Base-by-base conservation (phyloP, 2,113 vertebrate genomes). In the Callionymus lyra region DNA sequence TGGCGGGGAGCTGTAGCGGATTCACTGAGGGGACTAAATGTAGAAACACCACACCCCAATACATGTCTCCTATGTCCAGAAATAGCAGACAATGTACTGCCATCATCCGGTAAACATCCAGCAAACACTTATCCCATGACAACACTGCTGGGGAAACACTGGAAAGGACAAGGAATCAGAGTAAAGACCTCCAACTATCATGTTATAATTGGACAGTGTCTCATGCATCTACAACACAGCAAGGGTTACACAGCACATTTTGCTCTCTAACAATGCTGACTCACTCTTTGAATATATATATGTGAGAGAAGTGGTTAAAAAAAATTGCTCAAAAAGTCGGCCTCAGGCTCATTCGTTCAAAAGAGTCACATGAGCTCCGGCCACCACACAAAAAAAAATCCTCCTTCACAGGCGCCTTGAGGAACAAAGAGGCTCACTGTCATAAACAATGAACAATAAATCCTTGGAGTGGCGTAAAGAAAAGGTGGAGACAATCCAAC, bases 361-460 rank as follows among this genome's bases (percentile, higher is more conserved):
- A 45, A n/a, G 50, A 60, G 65, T 84, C 81, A 79, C 78, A 73
- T 79, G 74, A 51, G 62, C 68, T 41, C 48, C 54, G 48, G 59
- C 56, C 44, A 43, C 50, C 64, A 54, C 44, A 5, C 63, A 62
- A 43, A 33, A 27, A 27, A 27, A 27, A 27, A 27, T 27, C 72
- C 79, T 82, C 82, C 67, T 80, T 72, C 72, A 55, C 63, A 68
- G 79, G 74, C 81, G 75, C 78, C 80, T 77, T 41, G 0, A 33
- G 58, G 79, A 78, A 85, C 83, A 86, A 85, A 85, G 83, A 59
- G 44, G 41, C 71, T 72, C 59, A 55, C 76, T 82, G 65, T 81
- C 70, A 61, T 65, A 58, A 80, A 86, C 84, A 86, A 85, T 82
- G 82, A 76, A 84, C 84, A 86, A 85, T 85, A 81, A 75, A 81